phyloP scores from a whole-genome alignment of 2,888 invertebrate species.

The Melinaea marsaeus region DNA sequence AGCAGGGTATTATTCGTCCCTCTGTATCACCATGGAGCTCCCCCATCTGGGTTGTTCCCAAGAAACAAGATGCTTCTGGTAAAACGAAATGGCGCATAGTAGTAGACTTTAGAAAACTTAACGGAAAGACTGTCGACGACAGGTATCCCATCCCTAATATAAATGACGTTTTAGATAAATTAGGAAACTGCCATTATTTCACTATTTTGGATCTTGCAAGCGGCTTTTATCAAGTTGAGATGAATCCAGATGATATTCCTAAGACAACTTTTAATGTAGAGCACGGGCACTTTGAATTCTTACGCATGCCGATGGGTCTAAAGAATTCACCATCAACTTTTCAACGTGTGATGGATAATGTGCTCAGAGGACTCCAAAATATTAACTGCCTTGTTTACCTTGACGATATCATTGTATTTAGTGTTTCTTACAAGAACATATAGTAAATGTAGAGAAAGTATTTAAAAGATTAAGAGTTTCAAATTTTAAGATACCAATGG shows the following conservation, averaged over 20 bases:
- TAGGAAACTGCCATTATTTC: slow-evolving; percentile 1
- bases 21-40: slow-evolving; percentile 10
- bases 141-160: no score
- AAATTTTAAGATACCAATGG: no score
- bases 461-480: no score
- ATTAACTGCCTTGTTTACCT: neutral
- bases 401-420: neutral
- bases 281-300: slow-evolving; percentile 36
- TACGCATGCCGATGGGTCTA: slow-evolving; percentile 37
- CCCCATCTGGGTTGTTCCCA: slow-evolving; percentile 15
- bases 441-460: no score
- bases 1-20: slow-evolving; percentile 36
- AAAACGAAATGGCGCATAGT: slow-evolving; percentile 10
- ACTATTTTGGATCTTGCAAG: slow-evolving; percentile 9
- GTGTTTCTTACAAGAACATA: neutral
- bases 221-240: slow-evolving; percentile 3
- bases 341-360: neutral
- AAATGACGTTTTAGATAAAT: no score
- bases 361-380: slow-evolving; percentile 19
- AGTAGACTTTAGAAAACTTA: slow-evolving; percentile 13
- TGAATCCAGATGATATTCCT: slow-evolving; percentile 3
- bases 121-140: neutral
- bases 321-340: no score
- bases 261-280: slow-evolving; percentile 38
- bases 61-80: slow-evolving; percentile 4